Percentiles rank a stretch among this genome's conserved stretches.
phyloP scores from a whole-genome alignment of 2,797 vertebrate genomes.

The Chloroceryle amazona region DNA sequence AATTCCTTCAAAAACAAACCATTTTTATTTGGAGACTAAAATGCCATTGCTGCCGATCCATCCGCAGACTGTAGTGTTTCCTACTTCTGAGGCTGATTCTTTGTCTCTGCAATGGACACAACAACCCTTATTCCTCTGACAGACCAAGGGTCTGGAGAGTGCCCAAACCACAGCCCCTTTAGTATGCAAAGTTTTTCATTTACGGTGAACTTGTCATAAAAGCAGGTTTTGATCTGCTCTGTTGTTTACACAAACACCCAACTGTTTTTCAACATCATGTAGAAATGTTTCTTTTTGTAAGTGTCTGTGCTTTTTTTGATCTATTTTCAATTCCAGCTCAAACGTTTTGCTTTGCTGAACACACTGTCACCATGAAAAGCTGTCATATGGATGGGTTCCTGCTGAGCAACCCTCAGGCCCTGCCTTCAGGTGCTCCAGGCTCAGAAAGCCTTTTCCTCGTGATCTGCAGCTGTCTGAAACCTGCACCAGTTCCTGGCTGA shows the following conservation, averaged over 20 bases:
- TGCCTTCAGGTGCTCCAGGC: not conserved
- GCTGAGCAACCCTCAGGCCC: not conserved
- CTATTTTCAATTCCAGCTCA: not conserved
- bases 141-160: not conserved
- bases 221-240: not conserved
- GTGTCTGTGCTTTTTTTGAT: not conserved
- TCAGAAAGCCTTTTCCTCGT: not conserved
- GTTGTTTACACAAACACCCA: not conserved
- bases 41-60: fast-evolving
- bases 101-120: not conserved
- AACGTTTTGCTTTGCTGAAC: not conserved
- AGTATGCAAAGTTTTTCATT: not conserved
- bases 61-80: not conserved
- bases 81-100: not conserved
- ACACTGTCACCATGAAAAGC: fast-evolving
- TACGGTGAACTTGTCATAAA: not conserved
- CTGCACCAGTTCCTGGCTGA: not conserved
- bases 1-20: not conserved
- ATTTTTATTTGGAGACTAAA: not conserved
- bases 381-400: fast-evolving
- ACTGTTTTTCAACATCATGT: not conserved
- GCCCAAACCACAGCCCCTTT: not conserved
- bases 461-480: not conserved
- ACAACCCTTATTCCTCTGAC: not conserved
- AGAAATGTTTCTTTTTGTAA: not conserved